Conservation (phyloP, 2,797 vertebrate species). For the Centropyge bicolor region DNA sequence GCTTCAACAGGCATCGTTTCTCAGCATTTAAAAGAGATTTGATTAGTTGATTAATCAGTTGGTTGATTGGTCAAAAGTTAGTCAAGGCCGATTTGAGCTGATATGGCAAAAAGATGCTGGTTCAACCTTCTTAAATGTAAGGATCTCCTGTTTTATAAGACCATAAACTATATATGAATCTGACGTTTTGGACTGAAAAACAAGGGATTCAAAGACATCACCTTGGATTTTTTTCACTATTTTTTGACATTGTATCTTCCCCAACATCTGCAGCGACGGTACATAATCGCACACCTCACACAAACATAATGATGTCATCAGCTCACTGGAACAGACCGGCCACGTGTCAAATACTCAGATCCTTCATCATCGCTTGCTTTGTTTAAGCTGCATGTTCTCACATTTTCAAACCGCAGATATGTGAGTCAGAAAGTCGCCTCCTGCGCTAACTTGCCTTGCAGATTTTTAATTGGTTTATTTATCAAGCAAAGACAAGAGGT, state of each 20-base stretch:
- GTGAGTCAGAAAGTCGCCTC: constrained; percentile 14
- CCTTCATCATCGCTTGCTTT: constrained; percentile 30
- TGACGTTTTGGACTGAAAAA: background rate
- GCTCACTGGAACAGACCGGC: constrained; percentile 2
- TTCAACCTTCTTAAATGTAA: no score
- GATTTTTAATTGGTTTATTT: constrained; percentile 77
- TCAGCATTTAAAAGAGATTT: no score
- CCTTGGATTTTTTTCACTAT: background rate
- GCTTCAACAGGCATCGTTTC: no score
- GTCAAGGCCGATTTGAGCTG: no score
- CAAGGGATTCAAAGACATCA: background rate
- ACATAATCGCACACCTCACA: background rate
- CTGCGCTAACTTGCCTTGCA: constrained; percentile 46
- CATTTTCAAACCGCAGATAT: constrained; percentile 36
- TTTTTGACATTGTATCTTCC: background rate
- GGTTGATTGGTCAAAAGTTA: background rate
- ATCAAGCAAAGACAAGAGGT: constrained; percentile 65
- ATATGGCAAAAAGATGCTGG: no score
- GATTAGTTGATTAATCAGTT: no score
- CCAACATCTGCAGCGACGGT: background rate
- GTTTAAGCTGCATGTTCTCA: constrained; percentile 9
- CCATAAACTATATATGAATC: no score
- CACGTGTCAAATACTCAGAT: constrained; percentile 13
- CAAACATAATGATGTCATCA: constrained; percentile 18
- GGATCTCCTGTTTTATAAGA: no score